phyloP scores from a whole-genome alignment of 2,888 invertebrate genomes.

The Ypsolopha sequella region DNA sequence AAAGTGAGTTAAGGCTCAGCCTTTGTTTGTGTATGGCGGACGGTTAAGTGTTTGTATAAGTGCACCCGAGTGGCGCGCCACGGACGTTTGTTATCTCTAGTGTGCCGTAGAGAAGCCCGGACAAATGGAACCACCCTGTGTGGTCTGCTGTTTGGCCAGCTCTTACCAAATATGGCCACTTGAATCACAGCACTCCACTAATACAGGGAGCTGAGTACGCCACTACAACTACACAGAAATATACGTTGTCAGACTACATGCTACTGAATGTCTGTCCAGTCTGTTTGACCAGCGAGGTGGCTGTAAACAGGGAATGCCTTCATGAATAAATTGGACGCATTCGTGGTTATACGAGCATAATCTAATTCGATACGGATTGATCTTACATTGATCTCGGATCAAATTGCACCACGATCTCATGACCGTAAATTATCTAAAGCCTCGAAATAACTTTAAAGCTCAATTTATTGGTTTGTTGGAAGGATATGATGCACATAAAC shows the following conservation, averaged over 20 bases:
- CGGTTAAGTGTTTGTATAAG: constrained; percentile 69
- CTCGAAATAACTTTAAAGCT: not conserved
- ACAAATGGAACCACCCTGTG: constrained; percentile 66
- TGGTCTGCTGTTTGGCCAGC: constrained; percentile 49
- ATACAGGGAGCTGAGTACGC: constrained; percentile 19
- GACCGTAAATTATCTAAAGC: not conserved
- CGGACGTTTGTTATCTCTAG: constrained; percentile 62
- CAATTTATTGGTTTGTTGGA: not conserved
- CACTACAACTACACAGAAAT: constrained; percentile 10
- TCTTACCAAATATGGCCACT: constrained; percentile 36
- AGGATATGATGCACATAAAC: constrained; percentile 4
- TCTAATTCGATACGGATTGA: too few relatives aligned
- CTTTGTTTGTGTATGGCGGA: constrained; percentile 58
- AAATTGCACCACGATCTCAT: not conserved
- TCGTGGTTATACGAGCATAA: too few relatives aligned
- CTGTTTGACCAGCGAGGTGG: not conserved
- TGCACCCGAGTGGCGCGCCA: constrained; percentile 53
- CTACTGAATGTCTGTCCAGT: not conserved
- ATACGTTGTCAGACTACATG: constrained; percentile 4
- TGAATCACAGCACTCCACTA: constrained; percentile 27
- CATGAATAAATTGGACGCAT: not conserved
- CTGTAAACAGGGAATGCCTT: not conserved
- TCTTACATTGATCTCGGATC: too few relatives aligned
- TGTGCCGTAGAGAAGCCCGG: constrained; percentile 43
- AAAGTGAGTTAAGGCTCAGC: constrained; percentile 59